Conservation (phyloP, 1,140 invertebrate species). For the Pseudomyrmex dendroicus region DNA sequence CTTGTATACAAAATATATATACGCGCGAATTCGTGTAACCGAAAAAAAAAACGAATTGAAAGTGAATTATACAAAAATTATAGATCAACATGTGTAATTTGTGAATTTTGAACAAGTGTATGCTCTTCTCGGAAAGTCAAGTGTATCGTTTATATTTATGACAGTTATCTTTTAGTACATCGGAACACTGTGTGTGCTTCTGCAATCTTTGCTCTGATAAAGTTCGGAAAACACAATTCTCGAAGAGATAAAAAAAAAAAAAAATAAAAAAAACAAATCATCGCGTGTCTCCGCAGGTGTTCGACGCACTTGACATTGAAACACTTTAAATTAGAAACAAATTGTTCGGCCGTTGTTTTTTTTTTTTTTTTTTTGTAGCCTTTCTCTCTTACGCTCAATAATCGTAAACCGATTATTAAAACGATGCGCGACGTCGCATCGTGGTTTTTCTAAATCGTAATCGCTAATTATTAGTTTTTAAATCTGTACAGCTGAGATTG, state of each 20-base stretch:
- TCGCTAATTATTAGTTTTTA: not conserved
- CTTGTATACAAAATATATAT: conserved; percentile 49
- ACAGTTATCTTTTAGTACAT: conserved; percentile 38
- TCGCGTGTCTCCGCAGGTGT: not conserved
- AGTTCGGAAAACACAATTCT: too few relatives aligned
- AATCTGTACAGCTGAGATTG: conserved; percentile 23
- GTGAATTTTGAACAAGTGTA: conserved; percentile 23
- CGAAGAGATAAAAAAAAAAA: not conserved
- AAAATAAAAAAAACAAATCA: not conserved
- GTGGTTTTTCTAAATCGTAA: conserved; percentile 12
- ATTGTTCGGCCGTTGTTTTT: not conserved
- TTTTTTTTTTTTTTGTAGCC: too few relatives aligned
- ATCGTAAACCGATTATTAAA: not conserved
- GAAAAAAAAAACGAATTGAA: not conserved
- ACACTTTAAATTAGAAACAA: not conserved
- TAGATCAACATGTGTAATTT: conserved; percentile 24
- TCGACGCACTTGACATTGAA: not conserved
- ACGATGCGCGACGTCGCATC: not conserved
- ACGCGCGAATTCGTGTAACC: not conserved
- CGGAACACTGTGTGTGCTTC: conserved; percentile 23
- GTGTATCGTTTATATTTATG: conserved; percentile 39
- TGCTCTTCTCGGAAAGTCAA: conserved; percentile 23
- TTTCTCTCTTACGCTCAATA: not conserved
- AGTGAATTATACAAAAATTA: conserved; percentile 28
- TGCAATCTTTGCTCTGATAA: too few relatives aligned